phyloP scores from a whole-genome alignment of 2,113 vertebrate species.

The Noctilio leporinus region DNA sequence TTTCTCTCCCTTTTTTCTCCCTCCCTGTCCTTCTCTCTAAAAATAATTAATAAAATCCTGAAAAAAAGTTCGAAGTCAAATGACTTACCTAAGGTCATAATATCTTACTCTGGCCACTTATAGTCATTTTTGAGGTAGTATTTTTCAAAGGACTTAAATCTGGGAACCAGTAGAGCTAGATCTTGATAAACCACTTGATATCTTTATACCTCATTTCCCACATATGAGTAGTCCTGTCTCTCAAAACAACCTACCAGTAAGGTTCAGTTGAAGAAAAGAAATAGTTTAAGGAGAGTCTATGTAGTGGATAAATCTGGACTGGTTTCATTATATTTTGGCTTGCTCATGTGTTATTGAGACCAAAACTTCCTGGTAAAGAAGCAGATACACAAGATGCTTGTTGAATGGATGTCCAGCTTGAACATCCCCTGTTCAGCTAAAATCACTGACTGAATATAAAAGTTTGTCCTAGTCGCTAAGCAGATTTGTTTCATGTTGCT shows the following conservation, averaged over 20 bases:
- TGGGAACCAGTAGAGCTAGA: background rate
- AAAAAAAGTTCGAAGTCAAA: background rate
- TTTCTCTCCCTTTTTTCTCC: too few relatives aligned
- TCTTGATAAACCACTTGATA: background rate
- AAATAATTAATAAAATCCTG: too few relatives aligned
- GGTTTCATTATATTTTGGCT: background rate
- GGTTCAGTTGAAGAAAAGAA: background rate
- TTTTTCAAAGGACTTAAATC: background rate
- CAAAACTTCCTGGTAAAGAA: background rate
- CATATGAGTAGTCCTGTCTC: fast-evolving
- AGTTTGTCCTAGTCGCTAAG: background rate
- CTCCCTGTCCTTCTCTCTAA: too few relatives aligned
- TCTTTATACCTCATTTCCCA: background rate
- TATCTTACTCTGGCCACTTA: background rate
- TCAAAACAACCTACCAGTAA: background rate
- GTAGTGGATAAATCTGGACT: background rate
- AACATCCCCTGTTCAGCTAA: background rate
- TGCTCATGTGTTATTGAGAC: background rate
- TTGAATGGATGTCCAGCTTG: background rate
- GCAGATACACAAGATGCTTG: background rate
- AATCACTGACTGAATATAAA: background rate
- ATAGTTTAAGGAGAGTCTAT: background rate
- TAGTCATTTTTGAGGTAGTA: background rate
- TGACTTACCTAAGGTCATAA: background rate
- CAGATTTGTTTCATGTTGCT: background rate